These are phyloP conservation scores for Busseola fusca DNA, from an alignment of 2,888 invertebrate species.

Conservation along the genomic window DNA sequence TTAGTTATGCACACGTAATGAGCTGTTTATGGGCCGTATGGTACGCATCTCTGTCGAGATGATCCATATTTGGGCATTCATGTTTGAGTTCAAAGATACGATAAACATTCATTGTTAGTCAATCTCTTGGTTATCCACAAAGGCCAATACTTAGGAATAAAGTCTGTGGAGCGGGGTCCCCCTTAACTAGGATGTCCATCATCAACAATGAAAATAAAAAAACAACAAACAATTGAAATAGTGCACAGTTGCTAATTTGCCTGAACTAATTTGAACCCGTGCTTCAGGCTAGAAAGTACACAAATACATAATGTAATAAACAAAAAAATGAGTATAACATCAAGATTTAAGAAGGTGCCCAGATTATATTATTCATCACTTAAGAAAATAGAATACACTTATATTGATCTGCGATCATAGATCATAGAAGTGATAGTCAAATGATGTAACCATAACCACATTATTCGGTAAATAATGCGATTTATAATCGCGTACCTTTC, in stretches of 20 bases:
- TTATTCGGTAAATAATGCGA: slow-evolving; percentile 18
- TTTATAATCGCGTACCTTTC: not conserved
- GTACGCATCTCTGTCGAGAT: slow-evolving; percentile 1
- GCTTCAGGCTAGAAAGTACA: no score
- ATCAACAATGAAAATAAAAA: not conserved
- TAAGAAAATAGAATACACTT: not conserved
- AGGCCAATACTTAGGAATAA: not conserved
- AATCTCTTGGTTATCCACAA: not conserved
- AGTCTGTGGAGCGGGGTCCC: not conserved
- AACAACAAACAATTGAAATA: no score
- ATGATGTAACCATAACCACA: slow-evolving; percentile 27
- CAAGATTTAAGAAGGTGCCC: not conserved
- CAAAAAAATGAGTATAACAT: no score
- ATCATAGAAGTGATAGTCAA: not conserved
- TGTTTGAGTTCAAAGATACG: not conserved
- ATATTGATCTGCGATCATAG: not conserved
- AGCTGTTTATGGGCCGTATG: slow-evolving; percentile 19
- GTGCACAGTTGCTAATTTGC: no score
- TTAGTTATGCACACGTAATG: slow-evolving; percentile 46
- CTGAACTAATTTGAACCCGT: no score
- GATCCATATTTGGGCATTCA: slow-evolving; percentile 11
- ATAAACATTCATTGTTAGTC: slow-evolving; percentile 1
- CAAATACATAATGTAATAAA: no score
- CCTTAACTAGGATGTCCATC: not conserved
- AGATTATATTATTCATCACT: not conserved